phyloP scores from a whole-genome alignment of 1,140 invertebrate genomes.

The Heliconius eleuchia region DNA sequence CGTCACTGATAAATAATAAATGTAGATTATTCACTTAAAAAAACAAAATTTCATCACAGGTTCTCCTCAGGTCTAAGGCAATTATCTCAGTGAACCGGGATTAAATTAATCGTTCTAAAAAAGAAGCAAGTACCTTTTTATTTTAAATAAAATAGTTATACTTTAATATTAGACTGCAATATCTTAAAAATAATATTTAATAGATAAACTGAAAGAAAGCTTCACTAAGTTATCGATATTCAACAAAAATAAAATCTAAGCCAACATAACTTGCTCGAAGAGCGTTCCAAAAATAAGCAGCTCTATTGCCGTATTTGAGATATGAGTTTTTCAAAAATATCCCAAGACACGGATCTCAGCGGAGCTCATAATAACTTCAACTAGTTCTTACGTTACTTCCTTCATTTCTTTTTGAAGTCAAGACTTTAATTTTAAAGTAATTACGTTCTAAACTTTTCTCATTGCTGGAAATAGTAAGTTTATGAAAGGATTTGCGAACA shows the following conservation, averaged over 20 bases:
- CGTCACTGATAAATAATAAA: no score
- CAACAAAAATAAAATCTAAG: slow-evolving; percentile 1
- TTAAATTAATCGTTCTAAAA: no score
- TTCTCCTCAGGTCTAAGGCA: no score
- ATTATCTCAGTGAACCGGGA: no score
- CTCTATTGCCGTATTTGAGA: slow-evolving; percentile 40
- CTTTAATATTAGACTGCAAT: no score
- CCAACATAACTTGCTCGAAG: slow-evolving; percentile 13
- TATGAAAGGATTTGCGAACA: slow-evolving; percentile 22
- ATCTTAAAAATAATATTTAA: not conserved
- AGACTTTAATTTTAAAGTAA: slow-evolving; percentile 38
- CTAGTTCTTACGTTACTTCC: slow-evolving; percentile 20
- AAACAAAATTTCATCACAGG: no score
- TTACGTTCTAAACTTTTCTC: slow-evolving; percentile 39
- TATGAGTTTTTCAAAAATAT: slow-evolving; percentile 56
- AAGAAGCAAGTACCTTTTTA: no score
- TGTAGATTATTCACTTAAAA: no score
- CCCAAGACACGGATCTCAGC: slow-evolving; percentile 27
- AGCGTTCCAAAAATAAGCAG: slow-evolving; percentile 52
- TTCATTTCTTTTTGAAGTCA: slow-evolving; percentile 35
- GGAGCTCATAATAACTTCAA: slow-evolving; percentile 38
- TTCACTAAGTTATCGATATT: not conserved
- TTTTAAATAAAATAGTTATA: no score
- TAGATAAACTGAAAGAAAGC: not conserved
- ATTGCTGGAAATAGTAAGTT: slow-evolving; percentile 33